Percentiles rank a stretch among this genome's conserved stretches.
phyloP scores from a whole-genome alignment of 1,140 invertebrate genomes.

The Ostrea edulis region DNA sequence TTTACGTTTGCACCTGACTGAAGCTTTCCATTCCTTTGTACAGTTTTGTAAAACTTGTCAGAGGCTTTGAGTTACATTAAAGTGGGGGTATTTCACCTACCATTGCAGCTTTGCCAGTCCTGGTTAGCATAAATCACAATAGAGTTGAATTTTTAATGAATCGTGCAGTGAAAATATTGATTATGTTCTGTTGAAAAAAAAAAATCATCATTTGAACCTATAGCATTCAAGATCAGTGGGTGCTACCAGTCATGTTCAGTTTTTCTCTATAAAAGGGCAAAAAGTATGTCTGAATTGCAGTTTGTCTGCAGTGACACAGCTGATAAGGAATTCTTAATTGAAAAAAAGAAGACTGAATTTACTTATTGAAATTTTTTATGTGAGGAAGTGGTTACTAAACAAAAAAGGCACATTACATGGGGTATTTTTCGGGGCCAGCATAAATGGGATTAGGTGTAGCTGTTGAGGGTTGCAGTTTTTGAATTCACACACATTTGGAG shows the following conservation, averaged over 20 bases:
- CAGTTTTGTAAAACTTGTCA: slow-evolving; percentile 25
- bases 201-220: slow-evolving; percentile 28
- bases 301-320: background rate
- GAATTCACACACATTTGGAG: background rate
- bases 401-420: background rate
- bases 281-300: slow-evolving; percentile 14
- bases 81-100: slow-evolving; percentile 10
- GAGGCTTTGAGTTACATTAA: slow-evolving; percentile 16
- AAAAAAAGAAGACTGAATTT: slow-evolving; percentile 34
- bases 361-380: slow-evolving; percentile 31
- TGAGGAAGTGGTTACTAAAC: slow-evolving; percentile 2
- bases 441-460: background rate
- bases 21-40: slow-evolving; percentile 24
- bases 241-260: background rate
- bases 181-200: slow-evolving; percentile 33
- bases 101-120: slow-evolving; percentile 9
- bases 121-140: slow-evolving; percentile 32
- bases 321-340: slow-evolving; percentile 38
- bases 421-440: background rate
- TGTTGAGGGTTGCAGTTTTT: background rate
- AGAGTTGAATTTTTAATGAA: slow-evolving; percentile 36
- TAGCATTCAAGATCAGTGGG: background rate
- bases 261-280: slow-evolving; percentile 26
- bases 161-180: slow-evolving; percentile 37
- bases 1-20: background rate